Evolutionary conservation across 2,113 vertebrate genomes (phyloP), one percentile per base, ranked within the genome.

Genomic region (Cinclus cinclus): DNA sequence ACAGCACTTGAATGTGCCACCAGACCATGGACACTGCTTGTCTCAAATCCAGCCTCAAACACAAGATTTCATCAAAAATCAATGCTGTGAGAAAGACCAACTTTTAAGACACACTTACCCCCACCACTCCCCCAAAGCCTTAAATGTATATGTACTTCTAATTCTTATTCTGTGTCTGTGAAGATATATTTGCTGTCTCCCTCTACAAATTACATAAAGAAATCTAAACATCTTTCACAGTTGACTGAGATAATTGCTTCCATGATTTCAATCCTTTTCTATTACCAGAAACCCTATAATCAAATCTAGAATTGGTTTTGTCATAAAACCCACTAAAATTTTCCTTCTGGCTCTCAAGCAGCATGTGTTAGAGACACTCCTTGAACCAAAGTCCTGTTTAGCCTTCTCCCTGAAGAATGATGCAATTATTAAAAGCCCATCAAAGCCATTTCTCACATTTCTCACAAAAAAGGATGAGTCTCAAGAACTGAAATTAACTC

Each of bases 241-340:
- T 3, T 88, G 70, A 63, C 35, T 80, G 59, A 82, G 85, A 73
- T 31, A 79, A 82, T 85, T 44, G 21, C 76, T 96, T 68, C 25
- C 30, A 59, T 21, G 0, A 53, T 68, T 92, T 83, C 64, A 47
- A 39, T 56, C 90, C 59, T 91, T 49, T 23, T 23, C 14, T 70
- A 33, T 92, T 87, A 22, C 49, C 74, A 92, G 73, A 92, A 89
- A 87, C 11, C 14, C 39, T 87, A 20, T 78, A 87, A 91, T 55
- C 18, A 94, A 92, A 81, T 55, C 27, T 82, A 49, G 65, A 76
- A 64, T 46, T 81, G 11, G 13, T 90, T 93, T 23, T 71, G 24
- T 49, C 58, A 75, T 49, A 71, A 89, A 80, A 70, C 6, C 25
- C 24, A 41, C 58, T 71, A 46, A 15, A 25, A 15, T 15, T 56